phyloP scores from a whole-genome alignment of 2,888 invertebrate genomes.

The Brenthis hecate region DNA sequence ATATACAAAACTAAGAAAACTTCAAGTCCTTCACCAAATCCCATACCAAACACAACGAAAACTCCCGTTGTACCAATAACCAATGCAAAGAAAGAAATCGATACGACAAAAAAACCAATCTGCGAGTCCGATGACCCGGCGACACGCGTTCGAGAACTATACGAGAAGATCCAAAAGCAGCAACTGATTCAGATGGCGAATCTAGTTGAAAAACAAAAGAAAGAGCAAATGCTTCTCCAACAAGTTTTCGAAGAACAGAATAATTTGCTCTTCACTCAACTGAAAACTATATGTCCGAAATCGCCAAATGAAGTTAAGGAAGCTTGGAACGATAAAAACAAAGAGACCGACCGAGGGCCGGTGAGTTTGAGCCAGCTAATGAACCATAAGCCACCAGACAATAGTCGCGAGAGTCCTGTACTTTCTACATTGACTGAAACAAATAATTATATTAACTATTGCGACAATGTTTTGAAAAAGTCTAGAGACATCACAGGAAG shows the following conservation, averaged over 20 bases:
- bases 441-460: constrained; percentile 62
- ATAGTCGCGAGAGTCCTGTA: constrained; percentile 49
- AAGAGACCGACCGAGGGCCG: constrained; percentile 58
- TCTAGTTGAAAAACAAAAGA: constrained; percentile 84
- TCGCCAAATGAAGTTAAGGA: constrained; percentile 63
- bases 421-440: constrained; percentile 62
- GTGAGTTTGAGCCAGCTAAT: constrained; percentile 74
- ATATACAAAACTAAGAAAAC: constrained; percentile 48
- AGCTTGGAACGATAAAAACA: constrained; percentile 63
- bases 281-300: constrained; percentile 71
- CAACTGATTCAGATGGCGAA: constrained; percentile 85
- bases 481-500: constrained; percentile 65
- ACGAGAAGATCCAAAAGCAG: constrained; percentile 82
- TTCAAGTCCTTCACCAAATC: constrained; percentile 50
- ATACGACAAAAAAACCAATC: constrained; percentile 40
- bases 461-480: constrained; percentile 63
- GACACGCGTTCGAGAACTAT: constrained; percentile 64
- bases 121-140: constrained; percentile 66
- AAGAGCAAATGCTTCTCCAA: constrained; percentile 84
- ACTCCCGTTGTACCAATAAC: constrained; percentile 6
- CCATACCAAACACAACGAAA: constrained; percentile 48
- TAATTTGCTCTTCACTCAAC: constrained; percentile 77
- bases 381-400: constrained; percentile 53
- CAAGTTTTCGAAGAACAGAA: constrained; percentile 86
- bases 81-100: constrained; percentile 25